Base-by-base conservation (phyloP, 2,113 vertebrate genomes). In the Charina bottae region DNA sequence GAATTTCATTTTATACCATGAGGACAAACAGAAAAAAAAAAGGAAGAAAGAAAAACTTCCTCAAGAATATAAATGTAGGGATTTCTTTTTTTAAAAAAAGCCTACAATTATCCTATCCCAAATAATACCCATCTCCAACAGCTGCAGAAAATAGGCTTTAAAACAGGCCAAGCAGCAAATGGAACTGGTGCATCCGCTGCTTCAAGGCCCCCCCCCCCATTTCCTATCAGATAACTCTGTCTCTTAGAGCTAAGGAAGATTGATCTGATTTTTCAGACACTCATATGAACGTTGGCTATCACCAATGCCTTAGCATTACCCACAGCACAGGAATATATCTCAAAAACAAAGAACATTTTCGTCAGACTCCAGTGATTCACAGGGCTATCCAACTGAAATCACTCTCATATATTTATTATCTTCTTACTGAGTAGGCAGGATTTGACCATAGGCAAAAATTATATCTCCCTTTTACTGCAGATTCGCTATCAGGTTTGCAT, bases 391-490 rank as follows among this genome's bases (percentile, higher is more conserved):
- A 62, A 56, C 26, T 92, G 72, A 60, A 89, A 49, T 89, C 87
- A 84, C 28, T n/a, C 7, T 59, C 72, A 85, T n/a, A 55, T 54
- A 83, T 92, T 83, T 88, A 21, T 72, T 87, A 58, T 91, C 33
- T 46, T 56, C 87, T 42, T 88, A 28, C 26, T 53, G 68, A 88
- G 56, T 84, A 49, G 60, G 68, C 59, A 85, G 87, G 87, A 64
- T 85, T 87, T 54, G 59, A 89, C 62, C 87, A 21, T 62, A 49
- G 83, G 28, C 87, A 89, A 87, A 92, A 92, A 89, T 89, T 64
- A 58, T 92, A 89, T 53, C 55, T 28, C 19, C 58, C 56, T 53
- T 49, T 84, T n/a, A 53, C n/a, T 92, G 58, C 68, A 89, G 68
- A 88, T 62, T 37, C 87, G 54, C 84, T 89, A 60, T 58, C 78